Evolutionary conservation across 2,888 invertebrate genomes (phyloP).

Genomic region (Epirrita christyi): DNA sequence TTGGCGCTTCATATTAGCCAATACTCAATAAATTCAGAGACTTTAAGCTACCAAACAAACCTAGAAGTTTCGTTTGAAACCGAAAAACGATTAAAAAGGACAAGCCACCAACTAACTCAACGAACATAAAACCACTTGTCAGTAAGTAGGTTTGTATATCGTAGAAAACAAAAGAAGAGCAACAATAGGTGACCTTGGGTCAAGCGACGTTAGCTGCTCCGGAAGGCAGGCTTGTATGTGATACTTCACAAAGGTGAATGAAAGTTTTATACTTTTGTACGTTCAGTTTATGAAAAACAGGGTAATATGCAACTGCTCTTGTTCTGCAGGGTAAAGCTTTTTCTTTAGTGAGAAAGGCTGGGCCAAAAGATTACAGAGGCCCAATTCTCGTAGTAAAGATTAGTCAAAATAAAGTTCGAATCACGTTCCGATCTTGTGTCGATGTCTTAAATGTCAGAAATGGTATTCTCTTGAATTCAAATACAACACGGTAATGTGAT

Average conservation of each 20-base stretch:
- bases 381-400: too few species aligned
- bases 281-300: slow-evolving; percentile 8
- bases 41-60: too few species aligned
- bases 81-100: slow-evolving; percentile 13
- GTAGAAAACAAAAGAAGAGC: slow-evolving; percentile 38
- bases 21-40: too few species aligned
- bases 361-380: too few species aligned
- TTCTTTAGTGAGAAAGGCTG: too few species aligned
- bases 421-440: too few species aligned
- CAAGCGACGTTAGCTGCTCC: slow-evolving; percentile 29
- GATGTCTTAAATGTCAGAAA: too few species aligned
- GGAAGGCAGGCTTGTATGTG: slow-evolving; percentile 36
- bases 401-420: too few species aligned
- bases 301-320: slow-evolving; percentile 1
- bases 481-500: too few species aligned
- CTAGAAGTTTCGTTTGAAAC: neutral
- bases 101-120: slow-evolving; percentile 32
- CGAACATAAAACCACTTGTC: slow-evolving; percentile 31
- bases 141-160: slow-evolving; percentile 15
- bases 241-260: slow-evolving; percentile 26
- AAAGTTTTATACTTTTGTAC: slow-evolving; percentile 12
- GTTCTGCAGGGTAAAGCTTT: too few species aligned
- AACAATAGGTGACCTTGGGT: slow-evolving; percentile 42
- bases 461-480: too few species aligned
- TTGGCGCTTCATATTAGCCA: too few species aligned